Percentiles rank a stretch among this genome's conserved stretches.
These are phyloP conservation scores for Empidonax alnorum DNA, from an alignment of 2,113 vertebrate genomes.

Conservation along the genomic window DNA sequence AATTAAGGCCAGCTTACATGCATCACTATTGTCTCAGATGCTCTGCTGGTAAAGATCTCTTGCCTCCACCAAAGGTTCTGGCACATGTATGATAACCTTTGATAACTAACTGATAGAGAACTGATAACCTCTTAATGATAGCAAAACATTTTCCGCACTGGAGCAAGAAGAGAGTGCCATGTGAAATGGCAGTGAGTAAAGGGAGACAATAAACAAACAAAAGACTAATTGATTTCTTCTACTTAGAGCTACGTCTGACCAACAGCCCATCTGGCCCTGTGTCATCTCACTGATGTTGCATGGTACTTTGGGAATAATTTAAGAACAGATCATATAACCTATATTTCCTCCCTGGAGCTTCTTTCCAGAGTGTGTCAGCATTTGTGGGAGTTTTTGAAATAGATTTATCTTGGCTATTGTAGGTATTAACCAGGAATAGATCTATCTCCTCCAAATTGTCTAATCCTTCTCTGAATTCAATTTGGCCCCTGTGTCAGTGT, in stretches of 20 bases:
- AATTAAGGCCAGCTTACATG: not conserved
- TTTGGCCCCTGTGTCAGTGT: not conserved
- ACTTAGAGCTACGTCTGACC: not conserved
- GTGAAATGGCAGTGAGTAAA: not conserved
- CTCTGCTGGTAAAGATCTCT: not conserved
- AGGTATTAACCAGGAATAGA: not conserved
- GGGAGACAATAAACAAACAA: not conserved
- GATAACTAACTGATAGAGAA: not conserved
- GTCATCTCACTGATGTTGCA: not conserved
- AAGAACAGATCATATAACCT: not conserved
- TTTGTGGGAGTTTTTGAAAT: not conserved
- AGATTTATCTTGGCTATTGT: not conserved
- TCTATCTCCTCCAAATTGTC: not conserved
- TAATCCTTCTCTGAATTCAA: not conserved
- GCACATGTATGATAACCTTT: not conserved
- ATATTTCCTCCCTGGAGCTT: not conserved
- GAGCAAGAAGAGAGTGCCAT: not conserved
- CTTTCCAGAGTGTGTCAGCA: not conserved
- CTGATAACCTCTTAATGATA: slow-evolving; percentile 13
- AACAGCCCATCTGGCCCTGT: not conserved
- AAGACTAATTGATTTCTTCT: not conserved
- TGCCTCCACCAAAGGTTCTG: not conserved
- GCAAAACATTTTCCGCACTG: slow-evolving; percentile 7
- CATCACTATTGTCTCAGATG: not conserved
- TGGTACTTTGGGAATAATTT: not conserved